Conservation (phyloP, 1,140 invertebrate species). For the Pseudachorutes palmiensis region DNA sequence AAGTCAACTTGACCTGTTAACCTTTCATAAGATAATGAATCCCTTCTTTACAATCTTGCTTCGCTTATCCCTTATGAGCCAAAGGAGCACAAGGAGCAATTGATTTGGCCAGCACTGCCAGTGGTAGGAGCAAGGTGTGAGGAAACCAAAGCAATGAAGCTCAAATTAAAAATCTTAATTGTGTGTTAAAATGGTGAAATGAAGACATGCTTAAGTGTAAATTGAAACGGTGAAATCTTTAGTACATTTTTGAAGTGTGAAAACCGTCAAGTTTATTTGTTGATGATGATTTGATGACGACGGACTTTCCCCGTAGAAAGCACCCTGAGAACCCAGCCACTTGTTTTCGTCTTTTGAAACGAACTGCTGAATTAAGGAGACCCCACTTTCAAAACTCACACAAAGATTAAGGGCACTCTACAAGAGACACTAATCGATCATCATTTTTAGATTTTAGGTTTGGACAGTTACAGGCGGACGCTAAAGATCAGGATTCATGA, state of each 20-base stretch:
- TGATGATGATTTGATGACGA: not conserved
- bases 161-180: too few relatives aligned
- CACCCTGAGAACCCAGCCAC: not conserved
- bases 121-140: too few relatives aligned
- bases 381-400: not conserved
- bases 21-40: not conserved
- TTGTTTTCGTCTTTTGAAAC: not conserved
- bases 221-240: not conserved
- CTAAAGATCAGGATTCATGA: too few relatives aligned
- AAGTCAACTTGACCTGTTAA: not conserved
- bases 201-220: not conserved
- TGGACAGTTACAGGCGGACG: too few relatives aligned
- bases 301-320: not conserved
- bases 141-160: too few relatives aligned
- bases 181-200: too few relatives aligned
- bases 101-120: too few relatives aligned
- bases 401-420: not conserved
- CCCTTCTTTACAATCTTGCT: not conserved
- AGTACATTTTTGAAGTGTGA: too few relatives aligned
- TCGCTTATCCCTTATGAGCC: not conserved
- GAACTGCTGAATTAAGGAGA: not conserved
- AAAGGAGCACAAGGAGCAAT: not conserved
- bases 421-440: too few relatives aligned
- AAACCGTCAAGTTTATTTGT: too few relatives aligned
- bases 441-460: too few relatives aligned